Evolutionary conservation across 2,113 vertebrate genomes (phyloP), one percentile per base, ranked within the genome.

Genomic region (Acrocephalus arundinaceus): DNA sequence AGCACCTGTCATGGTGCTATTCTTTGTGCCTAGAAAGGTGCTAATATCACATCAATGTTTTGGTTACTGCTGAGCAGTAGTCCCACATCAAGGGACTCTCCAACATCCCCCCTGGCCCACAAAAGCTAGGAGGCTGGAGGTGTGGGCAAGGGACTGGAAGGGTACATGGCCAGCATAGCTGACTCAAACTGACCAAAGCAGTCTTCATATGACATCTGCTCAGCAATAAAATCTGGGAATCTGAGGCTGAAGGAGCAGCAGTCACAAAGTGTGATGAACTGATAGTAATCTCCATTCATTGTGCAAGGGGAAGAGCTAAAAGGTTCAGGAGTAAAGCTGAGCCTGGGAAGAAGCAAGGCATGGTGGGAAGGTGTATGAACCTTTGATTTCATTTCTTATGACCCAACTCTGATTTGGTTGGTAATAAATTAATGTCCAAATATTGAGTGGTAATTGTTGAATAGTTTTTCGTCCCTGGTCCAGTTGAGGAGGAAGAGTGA

Each of bases 91-190:
- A 66, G 14, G 8, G 11, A 25, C 10, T 41, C 15, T 66, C 39
- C 37, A 65, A 14, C 33, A 35, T 46, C 5, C 0, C 7, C 6
- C 11, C 11, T 25, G 10, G 7, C 7, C 2, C 9, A 10, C 7
- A 51, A 30, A 51, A 43, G 3, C 16, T 11, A 37, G 58, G 35
- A 37, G 35, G 10, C 6, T 59, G 15, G n/a, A n/a, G 5, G 10
- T 37, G 58, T 13, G 35, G 35, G 15, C 59, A 39, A 61, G 24
- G 39, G 59, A 61, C 35, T 39, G 59, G 16, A 37, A 61, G 35
- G 24, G 24, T 61, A 19, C 35, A 39, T 12, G 37, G 35, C 58
- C 35, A 61, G 24, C 9, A 37, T 24, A 39, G 59, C 35, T 61
- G 59, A 18, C 58, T 24, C 35, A 61, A 61, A 61, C 35, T 27